These are phyloP conservation scores for Bactericera cockerelli DNA, from an alignment of 1,140 invertebrate genomes.

Conservation along the genomic window DNA sequence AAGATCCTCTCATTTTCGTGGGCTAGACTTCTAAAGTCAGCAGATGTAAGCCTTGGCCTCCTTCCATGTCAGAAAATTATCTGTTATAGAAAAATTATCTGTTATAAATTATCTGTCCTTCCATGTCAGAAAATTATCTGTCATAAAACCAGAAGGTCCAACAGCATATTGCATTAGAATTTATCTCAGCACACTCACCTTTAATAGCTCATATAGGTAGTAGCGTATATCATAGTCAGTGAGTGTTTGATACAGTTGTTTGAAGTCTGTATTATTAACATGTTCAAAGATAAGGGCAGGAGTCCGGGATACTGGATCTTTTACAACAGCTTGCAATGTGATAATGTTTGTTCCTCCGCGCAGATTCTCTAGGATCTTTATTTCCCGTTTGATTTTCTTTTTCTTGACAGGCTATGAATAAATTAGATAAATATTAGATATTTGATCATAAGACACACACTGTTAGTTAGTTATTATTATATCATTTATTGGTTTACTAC, in stretches of 20 bases:
- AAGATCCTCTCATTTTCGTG: too few relatives aligned
- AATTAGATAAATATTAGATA: slow-evolving; percentile 17
- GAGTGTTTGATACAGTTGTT: slow-evolving; percentile 97
- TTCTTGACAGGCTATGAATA: slow-evolving; percentile 92
- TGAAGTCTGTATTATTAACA: slow-evolving; percentile 99
- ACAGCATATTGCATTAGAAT: too few relatives aligned
- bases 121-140: too few relatives aligned
- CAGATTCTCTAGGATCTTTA: slow-evolving; percentile 99
- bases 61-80: too few relatives aligned
- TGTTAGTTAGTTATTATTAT: too few relatives aligned
- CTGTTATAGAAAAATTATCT: too few relatives aligned
- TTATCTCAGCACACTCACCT: too few relatives aligned
- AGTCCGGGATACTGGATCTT: slow-evolving; percentile 97
- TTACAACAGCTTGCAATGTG: slow-evolving; percentile 93
- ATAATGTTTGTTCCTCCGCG: slow-evolving; percentile 99
- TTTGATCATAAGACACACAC: neutral
- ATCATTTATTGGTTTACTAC: too few relatives aligned
- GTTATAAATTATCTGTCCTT: too few relatives aligned
- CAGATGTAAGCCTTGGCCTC: too few relatives aligned
- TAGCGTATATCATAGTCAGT: slow-evolving; percentile 99
- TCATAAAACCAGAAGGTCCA: too few relatives aligned
- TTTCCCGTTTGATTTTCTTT: slow-evolving; percentile 99
- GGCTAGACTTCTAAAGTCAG: too few relatives aligned
- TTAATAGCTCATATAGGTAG: slow-evolving; percentile 80
- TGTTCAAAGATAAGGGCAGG: slow-evolving; percentile 99